Percentiles rank a stretch among this genome's conserved stretches.
Conservation (phyloP, 1,140 invertebrate species). For the Cydia splendana region DNA sequence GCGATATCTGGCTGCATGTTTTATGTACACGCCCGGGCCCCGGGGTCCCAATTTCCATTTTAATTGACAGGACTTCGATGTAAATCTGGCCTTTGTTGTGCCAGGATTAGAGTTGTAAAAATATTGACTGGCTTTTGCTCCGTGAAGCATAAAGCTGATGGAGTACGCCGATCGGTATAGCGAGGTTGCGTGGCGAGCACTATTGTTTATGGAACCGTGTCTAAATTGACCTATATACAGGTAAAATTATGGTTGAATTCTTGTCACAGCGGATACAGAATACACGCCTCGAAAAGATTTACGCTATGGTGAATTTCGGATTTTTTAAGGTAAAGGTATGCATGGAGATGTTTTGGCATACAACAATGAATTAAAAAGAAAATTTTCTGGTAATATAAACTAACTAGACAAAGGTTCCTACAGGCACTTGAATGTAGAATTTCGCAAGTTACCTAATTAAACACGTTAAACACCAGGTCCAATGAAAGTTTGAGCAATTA, state of each 20-base stretch:
- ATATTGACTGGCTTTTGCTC: slow-evolving; percentile 15
- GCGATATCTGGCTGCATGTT: slow-evolving; percentile 7
- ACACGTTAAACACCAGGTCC: no score
- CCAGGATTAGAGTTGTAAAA: slow-evolving; percentile 40
- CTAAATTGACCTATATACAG: not conserved
- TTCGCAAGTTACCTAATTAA: no score
- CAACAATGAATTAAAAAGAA: no score
- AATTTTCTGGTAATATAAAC: no score
- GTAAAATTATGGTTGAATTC: not conserved
- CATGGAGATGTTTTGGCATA: no score
- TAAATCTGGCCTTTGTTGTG: slow-evolving; percentile 15
- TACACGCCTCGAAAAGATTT: not conserved
- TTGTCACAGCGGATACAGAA: not conserved
- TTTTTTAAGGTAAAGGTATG: no score
- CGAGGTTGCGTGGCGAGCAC: not conserved
- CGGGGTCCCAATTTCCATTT: slow-evolving; percentile 53
- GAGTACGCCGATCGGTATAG: not conserved
- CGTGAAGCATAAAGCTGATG: not conserved
- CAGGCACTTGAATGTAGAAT: no score
- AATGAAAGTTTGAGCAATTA: no score
- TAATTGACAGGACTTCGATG: slow-evolving; percentile 47
- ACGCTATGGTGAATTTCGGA: no score
- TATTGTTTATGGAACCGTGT: not conserved
- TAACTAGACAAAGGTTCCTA: no score
- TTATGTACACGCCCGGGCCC: slow-evolving; percentile 6